Conservation (phyloP, 2,797 vertebrate genomes). For the Botia kubotai region DNA sequence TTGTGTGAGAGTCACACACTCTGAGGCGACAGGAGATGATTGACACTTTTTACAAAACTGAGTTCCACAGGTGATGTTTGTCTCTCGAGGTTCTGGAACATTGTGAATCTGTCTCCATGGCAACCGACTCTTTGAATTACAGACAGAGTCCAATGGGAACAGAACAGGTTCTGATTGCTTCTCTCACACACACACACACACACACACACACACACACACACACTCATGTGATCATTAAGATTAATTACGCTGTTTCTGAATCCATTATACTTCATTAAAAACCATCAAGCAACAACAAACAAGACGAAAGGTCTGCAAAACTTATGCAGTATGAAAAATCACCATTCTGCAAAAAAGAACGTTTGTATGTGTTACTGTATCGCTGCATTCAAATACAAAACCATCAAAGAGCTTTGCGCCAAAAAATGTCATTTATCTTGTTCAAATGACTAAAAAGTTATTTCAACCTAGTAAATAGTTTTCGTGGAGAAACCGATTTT, state of each 20-base stretch:
- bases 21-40: not conserved
- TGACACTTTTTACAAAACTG: not conserved
- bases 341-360: conserved; percentile 13
- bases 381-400: not conserved
- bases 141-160: not conserved
- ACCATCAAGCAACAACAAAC: conserved; percentile 30
- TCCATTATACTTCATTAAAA: conserved; percentile 41
- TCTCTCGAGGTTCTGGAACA: conserved; percentile 17
- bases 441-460: no score
- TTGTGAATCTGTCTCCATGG: not conserved
- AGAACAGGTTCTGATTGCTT: conserved; percentile 7
- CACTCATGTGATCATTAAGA: conserved; percentile 16
- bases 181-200: not conserved
- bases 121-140: conserved; percentile 25
- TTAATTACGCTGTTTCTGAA: conserved; percentile 23
- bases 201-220: no score
- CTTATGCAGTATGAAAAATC: not conserved
- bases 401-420: no score
- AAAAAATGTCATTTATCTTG: not conserved
- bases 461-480: no score
- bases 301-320: conserved; percentile 14
- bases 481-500: not conserved
- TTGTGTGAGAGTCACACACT: not conserved
- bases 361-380: conserved; percentile 4
- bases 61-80: conserved; percentile 11